phyloP scores from a whole-genome alignment of 2,797 vertebrate species.

The Arnoldichthys spilopterus region DNA sequence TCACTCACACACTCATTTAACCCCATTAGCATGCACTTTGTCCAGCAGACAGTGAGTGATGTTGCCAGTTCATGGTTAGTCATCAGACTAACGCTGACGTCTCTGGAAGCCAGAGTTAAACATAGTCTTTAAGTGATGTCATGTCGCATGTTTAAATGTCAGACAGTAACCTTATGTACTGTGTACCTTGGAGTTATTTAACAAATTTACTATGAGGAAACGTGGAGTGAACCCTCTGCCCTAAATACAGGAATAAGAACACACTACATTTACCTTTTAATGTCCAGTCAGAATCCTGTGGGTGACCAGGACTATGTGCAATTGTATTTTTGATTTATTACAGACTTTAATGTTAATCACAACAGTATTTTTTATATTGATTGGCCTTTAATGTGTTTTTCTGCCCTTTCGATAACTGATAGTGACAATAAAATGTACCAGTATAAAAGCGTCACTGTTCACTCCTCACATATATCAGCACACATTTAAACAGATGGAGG shows the following conservation, averaged over 20 bases:
- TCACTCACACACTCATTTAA: background rate
- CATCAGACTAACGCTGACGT: background rate
- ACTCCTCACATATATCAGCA: background rate
- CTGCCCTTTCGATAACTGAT: background rate
- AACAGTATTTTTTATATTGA: background rate
- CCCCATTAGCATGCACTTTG: background rate
- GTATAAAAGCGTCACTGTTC: background rate
- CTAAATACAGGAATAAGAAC: too few relatives aligned
- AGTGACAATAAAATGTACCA: background rate
- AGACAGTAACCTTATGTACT: background rate
- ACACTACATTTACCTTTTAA: too few relatives aligned
- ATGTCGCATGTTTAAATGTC: background rate
- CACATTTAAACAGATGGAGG: background rate
- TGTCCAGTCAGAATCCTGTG: too few relatives aligned
- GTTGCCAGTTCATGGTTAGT: background rate
- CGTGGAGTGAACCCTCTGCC: too few relatives aligned
- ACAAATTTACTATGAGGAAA: too few relatives aligned
- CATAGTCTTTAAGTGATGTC: background rate
- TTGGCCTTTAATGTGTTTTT: too few relatives aligned
- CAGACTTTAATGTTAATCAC: too few relatives aligned
- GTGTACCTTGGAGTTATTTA: too few relatives aligned
- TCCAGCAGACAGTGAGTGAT: background rate
- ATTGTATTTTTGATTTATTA: too few relatives aligned
- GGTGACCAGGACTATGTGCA: too few relatives aligned
- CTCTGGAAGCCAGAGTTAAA: background rate